Evolutionary conservation across 2,888 invertebrate genomes (phyloP).

Genomic region (Oscheius sp.): DNA sequence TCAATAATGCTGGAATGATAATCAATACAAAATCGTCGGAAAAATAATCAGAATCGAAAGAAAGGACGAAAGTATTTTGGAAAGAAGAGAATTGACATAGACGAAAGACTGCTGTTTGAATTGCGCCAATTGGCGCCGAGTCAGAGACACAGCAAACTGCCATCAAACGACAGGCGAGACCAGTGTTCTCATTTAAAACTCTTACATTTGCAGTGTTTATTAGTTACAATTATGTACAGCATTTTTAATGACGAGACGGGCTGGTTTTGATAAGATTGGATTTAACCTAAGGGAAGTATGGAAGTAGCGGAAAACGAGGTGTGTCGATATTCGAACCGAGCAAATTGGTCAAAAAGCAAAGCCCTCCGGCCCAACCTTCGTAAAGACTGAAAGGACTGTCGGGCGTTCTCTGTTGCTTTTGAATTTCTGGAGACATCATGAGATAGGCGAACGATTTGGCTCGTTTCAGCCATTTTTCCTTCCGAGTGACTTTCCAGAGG

Average conservation of each 20-base stretch:
- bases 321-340: slow-evolving; percentile 78
- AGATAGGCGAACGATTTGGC: slow-evolving; percentile 85
- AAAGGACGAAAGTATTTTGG: no score
- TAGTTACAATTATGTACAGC: no score
- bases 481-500: slow-evolving; percentile 81
- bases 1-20: no score
- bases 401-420: slow-evolving; percentile 80
- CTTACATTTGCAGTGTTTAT: no score
- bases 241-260: no score
- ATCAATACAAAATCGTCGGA: no score
- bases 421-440: slow-evolving; percentile 76
- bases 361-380: slow-evolving; percentile 88
- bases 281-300: not conserved
- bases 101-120: not conserved
- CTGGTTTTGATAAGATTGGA: not conserved
- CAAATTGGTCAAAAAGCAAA: slow-evolving; percentile 85
- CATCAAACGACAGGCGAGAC: not conserved
- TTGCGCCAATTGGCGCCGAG: slow-evolving; percentile 3
- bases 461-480: slow-evolving; percentile 59
- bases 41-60: no score
- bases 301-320: slow-evolving; percentile 15
- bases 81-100: no score
- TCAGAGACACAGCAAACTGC: slow-evolving; percentile 1
- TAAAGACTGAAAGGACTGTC: slow-evolving; percentile 86
- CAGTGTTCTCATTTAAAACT: no score